A percentile compares a stretch with the other conserved stretches of the same genome.
phyloP scores from a whole-genome alignment of 2,888 invertebrate species.

The Anthophora plumipes region DNA sequence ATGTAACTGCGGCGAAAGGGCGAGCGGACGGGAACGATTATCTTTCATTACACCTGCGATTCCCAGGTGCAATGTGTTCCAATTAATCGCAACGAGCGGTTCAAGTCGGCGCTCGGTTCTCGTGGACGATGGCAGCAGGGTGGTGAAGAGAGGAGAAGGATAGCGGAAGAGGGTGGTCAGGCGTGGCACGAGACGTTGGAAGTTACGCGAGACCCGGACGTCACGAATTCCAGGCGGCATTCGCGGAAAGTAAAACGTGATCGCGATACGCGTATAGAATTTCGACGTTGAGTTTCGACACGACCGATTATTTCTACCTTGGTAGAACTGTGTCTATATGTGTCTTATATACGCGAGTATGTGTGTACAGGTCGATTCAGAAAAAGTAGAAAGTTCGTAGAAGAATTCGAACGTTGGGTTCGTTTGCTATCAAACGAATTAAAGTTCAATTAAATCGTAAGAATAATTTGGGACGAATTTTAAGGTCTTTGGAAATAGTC shows the following conservation, averaged over 20 bases:
- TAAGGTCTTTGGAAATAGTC: too few species aligned
- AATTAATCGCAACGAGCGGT: conserved; percentile 69
- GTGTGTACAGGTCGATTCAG: neutral
- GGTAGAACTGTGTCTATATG: neutral
- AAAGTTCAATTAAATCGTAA: too few species aligned
- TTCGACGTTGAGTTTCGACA: conserved; percentile 20
- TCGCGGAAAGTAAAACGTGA: conserved; percentile 36
- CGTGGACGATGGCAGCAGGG: too few species aligned
- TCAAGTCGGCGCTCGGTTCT: conserved; percentile 39
- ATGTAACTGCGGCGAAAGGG: conserved; percentile 74
- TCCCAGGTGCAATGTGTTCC: conserved; percentile 78
- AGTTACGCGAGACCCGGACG: conserved; percentile 47
- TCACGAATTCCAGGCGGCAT: conserved; percentile 23
- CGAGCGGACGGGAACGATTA: conserved; percentile 77
- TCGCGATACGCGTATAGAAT: conserved; percentile 35
- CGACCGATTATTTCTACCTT: conserved; percentile 31
- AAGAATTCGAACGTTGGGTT: neutral
- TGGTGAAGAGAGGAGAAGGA: neutral
- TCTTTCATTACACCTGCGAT: conserved; percentile 82
- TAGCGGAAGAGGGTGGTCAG: conserved; percentile 31
- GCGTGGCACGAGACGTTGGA: conserved; percentile 58
- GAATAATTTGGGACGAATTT: too few species aligned
- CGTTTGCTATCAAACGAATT: too few species aligned
- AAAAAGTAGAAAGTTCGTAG: neutral
- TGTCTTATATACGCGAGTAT: neutral